These are phyloP conservation scores for Listronotus oregonensis DNA, from an alignment of 1,140 invertebrate species.

Conservation along the genomic window DNA sequence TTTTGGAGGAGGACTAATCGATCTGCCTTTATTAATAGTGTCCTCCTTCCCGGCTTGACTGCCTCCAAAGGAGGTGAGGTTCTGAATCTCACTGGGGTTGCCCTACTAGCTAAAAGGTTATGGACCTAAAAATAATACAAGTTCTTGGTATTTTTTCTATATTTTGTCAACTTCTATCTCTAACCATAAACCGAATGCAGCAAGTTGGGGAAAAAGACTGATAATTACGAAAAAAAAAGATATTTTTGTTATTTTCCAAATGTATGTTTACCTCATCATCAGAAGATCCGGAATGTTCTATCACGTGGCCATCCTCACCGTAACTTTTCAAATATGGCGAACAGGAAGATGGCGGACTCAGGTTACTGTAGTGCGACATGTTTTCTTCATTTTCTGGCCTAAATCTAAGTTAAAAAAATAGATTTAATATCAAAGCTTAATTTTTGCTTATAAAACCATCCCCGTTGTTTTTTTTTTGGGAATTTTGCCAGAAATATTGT, in stretches of 20 bases:
- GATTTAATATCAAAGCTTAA: neutral
- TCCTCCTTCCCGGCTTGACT: slow-evolving; percentile 72
- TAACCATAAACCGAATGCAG: too few species aligned
- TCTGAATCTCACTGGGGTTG: slow-evolving; percentile 84
- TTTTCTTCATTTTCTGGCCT: slow-evolving; percentile 56
- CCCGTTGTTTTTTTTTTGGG: too few species aligned
- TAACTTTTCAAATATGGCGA: slow-evolving; percentile 49
- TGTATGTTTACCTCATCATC: slow-evolving; percentile 44
- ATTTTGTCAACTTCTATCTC: too few species aligned
- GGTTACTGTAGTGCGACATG: slow-evolving; percentile 54
- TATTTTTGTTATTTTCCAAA: too few species aligned
- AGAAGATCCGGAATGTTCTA: slow-evolving; percentile 53
- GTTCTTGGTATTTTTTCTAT: too few species aligned
- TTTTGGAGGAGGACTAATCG: slow-evolving; percentile 73
- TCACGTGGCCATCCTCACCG: slow-evolving; percentile 47
- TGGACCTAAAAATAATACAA: slow-evolving; percentile 38
- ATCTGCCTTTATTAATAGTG: slow-evolving; percentile 58
- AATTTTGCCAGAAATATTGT: too few species aligned
- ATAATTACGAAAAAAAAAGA: too few species aligned
- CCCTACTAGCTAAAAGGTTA: slow-evolving; percentile 58
- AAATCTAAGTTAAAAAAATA: slow-evolving; percentile 36
- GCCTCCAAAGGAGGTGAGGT: slow-evolving; percentile 87
- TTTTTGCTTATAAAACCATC: too few species aligned
- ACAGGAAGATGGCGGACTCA: slow-evolving; percentile 50
- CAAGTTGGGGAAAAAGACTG: too few species aligned